Base-by-base conservation (phyloP, 2,797 vertebrate genomes). In the Peromyscus aztecus region DNA sequence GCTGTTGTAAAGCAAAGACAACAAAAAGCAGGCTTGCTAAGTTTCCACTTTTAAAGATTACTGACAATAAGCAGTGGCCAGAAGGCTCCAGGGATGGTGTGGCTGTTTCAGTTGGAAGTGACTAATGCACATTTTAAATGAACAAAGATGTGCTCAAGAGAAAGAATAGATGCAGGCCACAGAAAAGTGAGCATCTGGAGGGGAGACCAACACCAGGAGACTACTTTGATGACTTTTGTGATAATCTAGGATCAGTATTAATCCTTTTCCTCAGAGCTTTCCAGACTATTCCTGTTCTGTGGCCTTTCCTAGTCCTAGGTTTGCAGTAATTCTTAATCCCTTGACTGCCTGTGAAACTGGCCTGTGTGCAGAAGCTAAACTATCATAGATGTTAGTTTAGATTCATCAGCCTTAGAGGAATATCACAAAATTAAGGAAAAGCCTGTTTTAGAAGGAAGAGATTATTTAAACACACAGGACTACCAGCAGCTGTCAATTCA, bases 401-500 rank as follows among this genome's bases (percentile, higher is more conserved):
- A 81, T 10, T 23, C 6, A 13, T 93, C 23, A 83, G 87, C 7
- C 67, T 96, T 80, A 61, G 73, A 95, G n/a, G 77, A 92, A 31
- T 59, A 88, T 87, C 59, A 37, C 49, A 37, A 59, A 93, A 96
- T 89, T 78, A 77, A 94, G 52, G 31, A 55, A 57, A 34, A 61
- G 7, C 93, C 11, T 34, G 84, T 85, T 97, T 80, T 90, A 96
- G 88, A 37, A 95, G 77, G 89, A 97, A 93, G 13, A 43, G 87
- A 78, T 82, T 90, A 1, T 86, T 95, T 98, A 85, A 91, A 89
- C 61, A 93, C 4, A 61, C 31, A 57, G 23, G 91, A 92, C 94
- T 94, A 93, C 57, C 89, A 94, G 8, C 93, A 86, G 90, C 71
- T 97, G 77, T 96, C 55, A 97, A 92, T 98, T 98, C 84, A 97